Conservation (phyloP, 1,140 invertebrate species). For the Stenopsyche tienmushanensis region DNA sequence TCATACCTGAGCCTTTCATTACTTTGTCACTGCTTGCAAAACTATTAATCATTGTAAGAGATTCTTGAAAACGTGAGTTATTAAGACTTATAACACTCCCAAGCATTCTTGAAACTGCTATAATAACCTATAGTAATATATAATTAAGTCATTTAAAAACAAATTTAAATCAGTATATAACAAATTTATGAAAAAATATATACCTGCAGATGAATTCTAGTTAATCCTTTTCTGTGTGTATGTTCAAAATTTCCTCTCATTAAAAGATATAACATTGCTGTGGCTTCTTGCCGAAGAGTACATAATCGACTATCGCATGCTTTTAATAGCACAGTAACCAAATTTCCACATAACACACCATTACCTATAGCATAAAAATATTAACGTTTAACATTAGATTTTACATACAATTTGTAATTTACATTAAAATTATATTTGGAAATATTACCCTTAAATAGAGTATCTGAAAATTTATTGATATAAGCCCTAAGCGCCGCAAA, state of each 20-base stretch:
- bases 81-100: constrained; percentile 84
- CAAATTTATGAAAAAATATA: constrained; percentile 1
- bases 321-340: constrained; percentile 79
- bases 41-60: constrained; percentile 87
- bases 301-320: constrained; percentile 80
- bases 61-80: constrained; percentile 88
- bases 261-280: constrained; percentile 84
- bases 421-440: constrained; percentile 67
- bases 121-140: constrained; percentile 65
- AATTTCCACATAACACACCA: constrained; percentile 78
- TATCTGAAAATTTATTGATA: constrained; percentile 85
- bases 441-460: constrained; percentile 73
- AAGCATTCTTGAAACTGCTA: constrained; percentile 88
- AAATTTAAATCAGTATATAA: not conserved
- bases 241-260: constrained; percentile 94
- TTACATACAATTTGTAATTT: constrained; percentile 32
- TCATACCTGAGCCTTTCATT: constrained; percentile 84
- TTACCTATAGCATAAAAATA: constrained; percentile 60
- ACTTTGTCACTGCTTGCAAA: constrained; percentile 90
- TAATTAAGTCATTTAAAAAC: not conserved
- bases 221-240: constrained; percentile 76
- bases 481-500: constrained; percentile 89
- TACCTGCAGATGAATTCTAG: constrained; percentile 81
- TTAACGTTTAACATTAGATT: not conserved
- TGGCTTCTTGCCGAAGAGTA: constrained; percentile 82